These are phyloP conservation scores for Planiliza haematocheilus DNA, from an alignment of 2,113 vertebrate species.

Conservation along the genomic window DNA sequence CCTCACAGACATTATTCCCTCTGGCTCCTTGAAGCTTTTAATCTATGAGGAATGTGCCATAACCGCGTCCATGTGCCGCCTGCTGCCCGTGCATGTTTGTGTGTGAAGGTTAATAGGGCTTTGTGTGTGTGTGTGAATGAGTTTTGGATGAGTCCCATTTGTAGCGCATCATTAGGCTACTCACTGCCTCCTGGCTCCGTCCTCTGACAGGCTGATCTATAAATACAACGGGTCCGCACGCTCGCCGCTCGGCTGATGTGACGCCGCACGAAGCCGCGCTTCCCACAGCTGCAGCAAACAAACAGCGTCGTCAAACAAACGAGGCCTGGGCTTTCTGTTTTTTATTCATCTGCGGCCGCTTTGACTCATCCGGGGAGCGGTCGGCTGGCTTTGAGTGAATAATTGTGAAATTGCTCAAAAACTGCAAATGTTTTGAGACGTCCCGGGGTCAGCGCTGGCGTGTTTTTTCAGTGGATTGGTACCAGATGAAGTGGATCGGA, in stretches of 20 bases:
- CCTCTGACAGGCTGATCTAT: constrained; percentile 63
- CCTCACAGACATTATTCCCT: constrained; percentile 1
- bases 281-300: constrained; percentile 25
- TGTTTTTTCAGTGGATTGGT: too few species aligned
- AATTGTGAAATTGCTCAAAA: too few species aligned
- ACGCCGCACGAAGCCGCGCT: neutral
- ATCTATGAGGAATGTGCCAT: constrained; percentile 3
- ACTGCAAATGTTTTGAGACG: too few species aligned
- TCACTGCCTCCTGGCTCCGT: constrained; percentile 47
- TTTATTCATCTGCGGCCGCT: too few species aligned
- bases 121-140: constrained; percentile 43
- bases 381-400: too few species aligned
- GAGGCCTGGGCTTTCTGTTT: too few species aligned
- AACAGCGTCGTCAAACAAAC: too few species aligned
- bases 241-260: constrained; percentile 19
- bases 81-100: constrained; percentile 8
- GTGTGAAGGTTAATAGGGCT: constrained; percentile 47
- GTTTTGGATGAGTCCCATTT: constrained; percentile 73
- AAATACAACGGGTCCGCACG: constrained; percentile 50
- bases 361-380: too few species aligned
- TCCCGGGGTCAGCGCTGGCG: too few species aligned
- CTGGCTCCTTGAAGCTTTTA: constrained; percentile 1
- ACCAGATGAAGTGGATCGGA: too few species aligned
- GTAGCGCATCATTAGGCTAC: constrained; percentile 62
- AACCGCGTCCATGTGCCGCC: neutral